These are phyloP conservation scores for Elgonia sp. DNA, from an alignment of 2,888 invertebrate species.

Conservation along the genomic window DNA sequence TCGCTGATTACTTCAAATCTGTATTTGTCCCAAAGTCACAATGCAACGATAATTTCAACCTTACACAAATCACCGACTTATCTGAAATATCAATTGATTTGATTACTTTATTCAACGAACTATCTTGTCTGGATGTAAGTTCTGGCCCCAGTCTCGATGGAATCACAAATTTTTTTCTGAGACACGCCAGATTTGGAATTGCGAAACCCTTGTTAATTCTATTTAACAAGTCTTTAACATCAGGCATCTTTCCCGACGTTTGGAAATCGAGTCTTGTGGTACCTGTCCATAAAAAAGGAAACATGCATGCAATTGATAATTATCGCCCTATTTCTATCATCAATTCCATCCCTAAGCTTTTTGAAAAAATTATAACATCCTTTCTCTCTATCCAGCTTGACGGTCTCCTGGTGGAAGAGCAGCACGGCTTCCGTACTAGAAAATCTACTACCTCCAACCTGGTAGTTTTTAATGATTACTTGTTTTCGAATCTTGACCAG, in stretches of 20 bases:
- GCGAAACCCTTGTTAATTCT: neutral
- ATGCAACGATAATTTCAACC: neutral
- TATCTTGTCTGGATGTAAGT: neutral
- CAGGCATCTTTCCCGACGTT: no score
- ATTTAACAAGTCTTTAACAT: no score
- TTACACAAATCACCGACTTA: neutral
- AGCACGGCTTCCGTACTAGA: neutral
- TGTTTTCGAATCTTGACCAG: neutral
- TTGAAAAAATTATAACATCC: neutral
- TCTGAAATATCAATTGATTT: neutral
- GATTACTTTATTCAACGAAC: neutral
- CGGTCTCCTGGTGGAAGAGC: neutral
- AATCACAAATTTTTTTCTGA: slow-evolving; percentile 8
- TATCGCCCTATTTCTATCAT: neutral
- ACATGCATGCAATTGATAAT: neutral
- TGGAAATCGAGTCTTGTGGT: neutral
- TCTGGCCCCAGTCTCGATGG: slow-evolving; percentile 9
- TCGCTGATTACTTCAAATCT: neutral
- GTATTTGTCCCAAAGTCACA: neutral
- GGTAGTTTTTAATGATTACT: slow-evolving; percentile 12
- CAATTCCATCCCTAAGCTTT: neutral
- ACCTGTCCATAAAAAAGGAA: neutral
- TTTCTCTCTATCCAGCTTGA: neutral
- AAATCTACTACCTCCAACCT: neutral
- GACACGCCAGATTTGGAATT: neutral